Conservation (phyloP, 2,797 vertebrate species). For the Pseudomugil tenellus region DNA sequence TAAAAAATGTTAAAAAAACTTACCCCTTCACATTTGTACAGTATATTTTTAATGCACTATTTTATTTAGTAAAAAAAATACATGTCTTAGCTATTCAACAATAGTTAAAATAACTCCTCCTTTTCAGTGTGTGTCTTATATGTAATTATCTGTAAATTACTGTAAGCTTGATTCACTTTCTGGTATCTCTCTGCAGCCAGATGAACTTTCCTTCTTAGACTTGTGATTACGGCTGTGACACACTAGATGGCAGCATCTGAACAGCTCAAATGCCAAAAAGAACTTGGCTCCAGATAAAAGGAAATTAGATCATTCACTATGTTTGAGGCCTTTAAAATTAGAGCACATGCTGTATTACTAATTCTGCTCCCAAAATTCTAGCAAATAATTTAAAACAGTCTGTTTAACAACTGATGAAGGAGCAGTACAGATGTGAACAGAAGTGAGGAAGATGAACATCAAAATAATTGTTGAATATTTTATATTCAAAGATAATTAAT, state of each 20-base stretch:
- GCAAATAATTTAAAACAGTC: background rate
- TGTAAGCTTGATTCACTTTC: background rate
- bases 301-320: background rate
- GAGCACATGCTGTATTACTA: background rate
- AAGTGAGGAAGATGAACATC: too few relatives aligned
- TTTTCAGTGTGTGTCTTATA: background rate
- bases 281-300: background rate
- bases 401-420: background rate
- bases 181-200: background rate
- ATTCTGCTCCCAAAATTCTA: background rate
- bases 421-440: background rate
- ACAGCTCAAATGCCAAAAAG: conserved; percentile 7
- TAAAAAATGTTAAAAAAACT: too few relatives aligned
- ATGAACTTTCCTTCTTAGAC: background rate
- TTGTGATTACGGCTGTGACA: background rate
- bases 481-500: too few relatives aligned
- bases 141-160: background rate
- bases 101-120: too few relatives aligned
- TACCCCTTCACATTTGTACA: too few relatives aligned
- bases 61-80: too few relatives aligned
- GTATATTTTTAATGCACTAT: too few relatives aligned
- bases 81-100: too few relatives aligned
- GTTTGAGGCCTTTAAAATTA: conserved; percentile 8
- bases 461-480: too few relatives aligned
- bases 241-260: conserved; percentile 67